Evolutionary conservation across 2,797 vertebrate genomes (phyloP).

Genomic region (Myoxocephalus aenaeus): DNA sequence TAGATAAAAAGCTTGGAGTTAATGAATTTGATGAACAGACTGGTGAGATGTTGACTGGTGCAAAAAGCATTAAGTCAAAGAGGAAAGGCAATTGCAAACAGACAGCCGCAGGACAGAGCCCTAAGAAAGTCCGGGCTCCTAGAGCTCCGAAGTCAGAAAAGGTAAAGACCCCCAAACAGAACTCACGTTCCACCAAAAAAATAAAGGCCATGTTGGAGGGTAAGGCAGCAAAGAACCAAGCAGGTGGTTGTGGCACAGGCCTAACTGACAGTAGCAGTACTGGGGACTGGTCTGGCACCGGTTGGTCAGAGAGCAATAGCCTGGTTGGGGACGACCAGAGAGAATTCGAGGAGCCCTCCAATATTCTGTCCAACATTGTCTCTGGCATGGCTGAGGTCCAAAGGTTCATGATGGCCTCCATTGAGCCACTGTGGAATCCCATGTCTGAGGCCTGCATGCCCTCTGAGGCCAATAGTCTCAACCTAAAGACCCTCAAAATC

Average conservation of each 20-base stretch:
- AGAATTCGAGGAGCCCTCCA: slow-evolving; percentile 99
- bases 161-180: slow-evolving; percentile 91
- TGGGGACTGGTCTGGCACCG: slow-evolving; percentile 88
- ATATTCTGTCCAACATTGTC: slow-evolving; percentile 99
- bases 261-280: slow-evolving; percentile 84
- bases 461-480: slow-evolving; percentile 96
- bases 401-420: slow-evolving; percentile 99
- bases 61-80: slow-evolving; percentile 93
- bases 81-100: slow-evolving; percentile 93
- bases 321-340: slow-evolving; percentile 95
- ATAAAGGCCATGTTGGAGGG: slow-evolving; percentile 90
- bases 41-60: slow-evolving; percentile 85
- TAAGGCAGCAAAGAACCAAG: slow-evolving; percentile 89
- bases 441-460: slow-evolving; percentile 92
- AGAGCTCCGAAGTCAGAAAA: slow-evolving; percentile 95
- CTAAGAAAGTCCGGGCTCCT: slow-evolving; percentile 91
- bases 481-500: slow-evolving; percentile 99
- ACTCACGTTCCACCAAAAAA: slow-evolving; percentile 93
- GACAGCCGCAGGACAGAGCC: slow-evolving; percentile 88
- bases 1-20: slow-evolving; percentile 89
- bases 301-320: slow-evolving; percentile 90
- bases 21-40: slow-evolving; percentile 90
- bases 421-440: slow-evolving; percentile 96
- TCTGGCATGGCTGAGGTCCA: slow-evolving; percentile 99
- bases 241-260: slow-evolving; percentile 75